These are phyloP conservation scores for Lissocephala sabroskyi DNA, from an alignment of 2,888 invertebrate genomes.

Conservation along the genomic window DNA sequence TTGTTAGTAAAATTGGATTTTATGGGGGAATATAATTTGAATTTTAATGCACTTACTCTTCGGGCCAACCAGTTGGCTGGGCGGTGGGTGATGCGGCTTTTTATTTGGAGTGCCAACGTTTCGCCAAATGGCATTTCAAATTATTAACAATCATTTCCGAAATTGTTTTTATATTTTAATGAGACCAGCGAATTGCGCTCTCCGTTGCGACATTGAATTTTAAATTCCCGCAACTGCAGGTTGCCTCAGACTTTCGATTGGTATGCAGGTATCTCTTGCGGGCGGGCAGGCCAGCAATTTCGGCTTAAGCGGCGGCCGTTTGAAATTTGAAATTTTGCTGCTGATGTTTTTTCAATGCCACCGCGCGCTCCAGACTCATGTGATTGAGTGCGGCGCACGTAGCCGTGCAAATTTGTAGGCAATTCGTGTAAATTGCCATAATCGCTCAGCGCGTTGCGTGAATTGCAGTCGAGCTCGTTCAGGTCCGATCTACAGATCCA, in stretches of 20 bases:
- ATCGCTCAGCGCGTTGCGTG: slow-evolving; percentile 25
- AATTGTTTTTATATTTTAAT: neutral
- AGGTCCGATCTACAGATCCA: neutral
- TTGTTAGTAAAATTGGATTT: too few species aligned
- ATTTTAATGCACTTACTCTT: too few species aligned
- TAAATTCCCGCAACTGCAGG: neutral
- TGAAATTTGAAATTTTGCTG: neutral
- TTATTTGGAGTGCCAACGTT: too few species aligned
- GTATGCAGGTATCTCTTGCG: neutral
- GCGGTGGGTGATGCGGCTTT: too few species aligned
- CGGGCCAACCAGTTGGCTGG: too few species aligned
- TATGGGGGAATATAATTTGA: too few species aligned
- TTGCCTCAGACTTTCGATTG: neutral
- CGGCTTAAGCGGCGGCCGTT: neutral
- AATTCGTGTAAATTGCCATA: slow-evolving; percentile 42
- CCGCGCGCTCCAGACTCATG: neutral
- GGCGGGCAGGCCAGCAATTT: slow-evolving; percentile 3
- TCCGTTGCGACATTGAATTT: too few species aligned
- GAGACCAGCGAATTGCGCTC: neutral
- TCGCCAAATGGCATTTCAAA: too few species aligned
- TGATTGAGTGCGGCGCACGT: slow-evolving; percentile 5
- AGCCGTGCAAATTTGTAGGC: slow-evolving; percentile 33
- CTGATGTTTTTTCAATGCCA: slow-evolving; percentile 43
- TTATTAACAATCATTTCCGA: too few species aligned
- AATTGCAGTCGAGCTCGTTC: slow-evolving; percentile 13